phyloP scores from a whole-genome alignment of 2,888 invertebrate genomes.

The Hedya salicella region DNA sequence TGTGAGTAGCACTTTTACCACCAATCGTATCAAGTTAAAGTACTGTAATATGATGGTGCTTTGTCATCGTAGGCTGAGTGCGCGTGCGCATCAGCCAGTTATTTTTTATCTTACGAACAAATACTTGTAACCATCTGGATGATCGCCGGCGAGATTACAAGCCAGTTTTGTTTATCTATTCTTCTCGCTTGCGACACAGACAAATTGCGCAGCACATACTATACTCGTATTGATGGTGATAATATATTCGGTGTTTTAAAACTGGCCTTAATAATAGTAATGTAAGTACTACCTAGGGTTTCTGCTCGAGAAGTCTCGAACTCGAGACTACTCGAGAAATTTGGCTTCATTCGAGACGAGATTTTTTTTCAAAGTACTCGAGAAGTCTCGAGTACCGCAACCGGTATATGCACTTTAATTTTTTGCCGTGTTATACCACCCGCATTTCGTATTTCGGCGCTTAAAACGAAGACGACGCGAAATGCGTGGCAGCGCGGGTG shows the following conservation, averaged over 20 bases:
- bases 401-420: too few species aligned
- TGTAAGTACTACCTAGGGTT: neutral
- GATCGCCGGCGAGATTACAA: constrained; percentile 61
- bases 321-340: too few species aligned
- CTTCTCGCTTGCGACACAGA: constrained; percentile 56
- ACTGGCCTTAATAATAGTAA: neutral
- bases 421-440: too few species aligned
- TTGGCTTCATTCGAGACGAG: too few species aligned
- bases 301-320: too few species aligned
- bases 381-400: too few species aligned
- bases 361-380: too few species aligned
- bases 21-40: neutral
- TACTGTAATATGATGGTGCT: constrained; percentile 19
- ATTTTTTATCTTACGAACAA: constrained; percentile 58
- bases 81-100: constrained; percentile 66
- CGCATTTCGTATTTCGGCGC: too few species aligned
- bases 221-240: constrained; percentile 32
- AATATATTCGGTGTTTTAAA: constrained; percentile 18
- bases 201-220: constrained; percentile 53
- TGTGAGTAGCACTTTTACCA: too few species aligned
- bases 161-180: constrained; percentile 62
- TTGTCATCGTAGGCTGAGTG: constrained; percentile 47
- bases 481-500: too few species aligned
- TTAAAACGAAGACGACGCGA: too few species aligned
- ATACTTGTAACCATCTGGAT: constrained; percentile 67